Conservation (phyloP, 2,888 invertebrate species). For the Pherbina coryleti region DNA sequence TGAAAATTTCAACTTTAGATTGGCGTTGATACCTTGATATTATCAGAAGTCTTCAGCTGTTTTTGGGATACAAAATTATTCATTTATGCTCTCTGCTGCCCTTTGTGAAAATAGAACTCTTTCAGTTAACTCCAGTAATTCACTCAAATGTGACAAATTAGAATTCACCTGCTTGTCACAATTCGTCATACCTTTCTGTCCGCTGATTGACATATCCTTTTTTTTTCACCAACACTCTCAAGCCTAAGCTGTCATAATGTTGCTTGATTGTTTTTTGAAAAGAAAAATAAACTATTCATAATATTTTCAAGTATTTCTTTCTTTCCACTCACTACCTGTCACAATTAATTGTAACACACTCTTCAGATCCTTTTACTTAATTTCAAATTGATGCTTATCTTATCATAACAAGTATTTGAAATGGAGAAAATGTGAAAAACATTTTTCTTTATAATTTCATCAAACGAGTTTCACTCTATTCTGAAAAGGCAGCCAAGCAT, state of each 20-base stretch:
- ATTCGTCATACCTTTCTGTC: conserved; percentile 22
- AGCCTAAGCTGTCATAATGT: conserved; percentile 29
- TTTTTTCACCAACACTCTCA: background rate
- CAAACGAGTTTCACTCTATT: conserved; percentile 12
- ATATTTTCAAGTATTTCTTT: background rate
- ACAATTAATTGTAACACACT: conserved; percentile 15
- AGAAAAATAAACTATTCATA: background rate
- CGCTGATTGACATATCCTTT: conserved; percentile 10
- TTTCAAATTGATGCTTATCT: conserved; percentile 31
- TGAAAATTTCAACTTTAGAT: background rate
- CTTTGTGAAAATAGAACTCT: background rate
- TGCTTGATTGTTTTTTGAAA: conserved; percentile 2
- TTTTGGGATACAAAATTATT: background rate
- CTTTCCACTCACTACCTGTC: background rate
- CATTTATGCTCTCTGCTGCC: too few species aligned
- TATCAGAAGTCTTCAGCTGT: conserved; percentile 12
- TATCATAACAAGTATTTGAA: conserved; percentile 19
- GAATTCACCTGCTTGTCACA: conserved; percentile 40
- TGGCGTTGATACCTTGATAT: background rate
- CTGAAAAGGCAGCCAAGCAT: background rate
- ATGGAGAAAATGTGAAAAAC: background rate
- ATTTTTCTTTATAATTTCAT: conserved; percentile 37
- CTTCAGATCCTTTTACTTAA: conserved; percentile 1
- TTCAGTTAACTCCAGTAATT: background rate
- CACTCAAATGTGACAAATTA: conserved; percentile 44